Conservation (phyloP, 2,797 vertebrate species). For the Melanotaenia trifasciata region DNA sequence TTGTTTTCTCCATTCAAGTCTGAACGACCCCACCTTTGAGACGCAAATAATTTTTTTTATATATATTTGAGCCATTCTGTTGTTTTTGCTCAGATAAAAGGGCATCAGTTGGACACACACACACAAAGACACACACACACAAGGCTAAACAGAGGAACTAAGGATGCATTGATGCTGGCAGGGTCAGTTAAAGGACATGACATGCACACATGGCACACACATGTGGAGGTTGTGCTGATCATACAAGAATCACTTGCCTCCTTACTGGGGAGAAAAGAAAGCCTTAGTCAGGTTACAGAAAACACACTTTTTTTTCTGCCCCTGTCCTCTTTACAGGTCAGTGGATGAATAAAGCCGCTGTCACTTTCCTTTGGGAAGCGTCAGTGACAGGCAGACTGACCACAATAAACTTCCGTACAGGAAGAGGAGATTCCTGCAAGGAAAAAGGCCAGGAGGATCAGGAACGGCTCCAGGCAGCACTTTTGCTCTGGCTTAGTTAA, state of each 20-base stretch:
- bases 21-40: slow-evolving; percentile 40
- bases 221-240: slow-evolving; percentile 69
- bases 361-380: slow-evolving; percentile 80
- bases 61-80: slow-evolving; percentile 14
- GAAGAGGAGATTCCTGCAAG: slow-evolving; percentile 80
- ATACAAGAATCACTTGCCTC: slow-evolving; percentile 70
- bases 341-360: slow-evolving; percentile 79
- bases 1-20: slow-evolving; percentile 49
- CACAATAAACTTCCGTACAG: slow-evolving; percentile 76
- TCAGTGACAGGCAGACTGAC: slow-evolving; percentile 74
- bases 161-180: slow-evolving; percentile 22
- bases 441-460: slow-evolving; percentile 75
- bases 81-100: slow-evolving; percentile 49
- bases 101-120: slow-evolving; percentile 31
- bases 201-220: slow-evolving; percentile 32
- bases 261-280: slow-evolving; percentile 80
- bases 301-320: slow-evolving; percentile 53
- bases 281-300: slow-evolving; percentile 79
- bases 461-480: slow-evolving; percentile 65
- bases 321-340: slow-evolving; percentile 81
- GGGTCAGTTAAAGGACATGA: slow-evolving; percentile 46
- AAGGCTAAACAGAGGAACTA: slow-evolving; percentile 14
- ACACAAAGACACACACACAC: slow-evolving; percentile 53
- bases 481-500: slow-evolving; percentile 66
- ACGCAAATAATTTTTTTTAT: slow-evolving; percentile 23